Evolutionary conservation across 2,888 invertebrate species (phyloP).

Genomic region (Leptinotarsa haldemani): DNA sequence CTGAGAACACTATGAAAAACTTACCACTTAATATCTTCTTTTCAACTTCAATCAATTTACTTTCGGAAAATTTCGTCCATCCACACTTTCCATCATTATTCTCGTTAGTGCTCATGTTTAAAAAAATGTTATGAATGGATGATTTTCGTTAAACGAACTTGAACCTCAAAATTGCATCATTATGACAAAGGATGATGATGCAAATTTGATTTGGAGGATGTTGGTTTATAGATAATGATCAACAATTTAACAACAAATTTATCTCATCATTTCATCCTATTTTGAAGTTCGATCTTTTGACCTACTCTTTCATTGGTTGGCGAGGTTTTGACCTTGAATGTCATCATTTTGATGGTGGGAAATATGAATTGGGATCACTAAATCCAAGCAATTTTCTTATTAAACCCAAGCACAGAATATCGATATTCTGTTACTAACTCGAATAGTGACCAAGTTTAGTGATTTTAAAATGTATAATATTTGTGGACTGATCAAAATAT

Average conservation of each 20-base stretch:
- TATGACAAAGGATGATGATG: not conserved
- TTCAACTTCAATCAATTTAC: constrained; percentile 81
- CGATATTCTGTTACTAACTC: too few species aligned
- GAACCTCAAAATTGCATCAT: not conserved
- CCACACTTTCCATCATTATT: constrained; percentile 16
- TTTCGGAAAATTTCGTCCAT: constrained; percentile 84
- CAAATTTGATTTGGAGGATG: not conserved
- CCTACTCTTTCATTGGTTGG: not conserved
- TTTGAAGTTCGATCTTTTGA: constrained; percentile 2
- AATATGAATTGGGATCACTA: too few species aligned
- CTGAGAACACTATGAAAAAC: constrained; percentile 54
- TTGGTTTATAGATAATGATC: not conserved
- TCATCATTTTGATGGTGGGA: too few species aligned
- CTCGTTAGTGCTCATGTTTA: not conserved
- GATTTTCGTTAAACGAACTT: not conserved
- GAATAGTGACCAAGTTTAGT: too few species aligned
- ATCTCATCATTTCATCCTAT: constrained; percentile 1
- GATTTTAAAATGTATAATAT: too few species aligned
- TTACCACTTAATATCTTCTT: constrained; percentile 85
- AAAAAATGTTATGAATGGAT: not conserved
- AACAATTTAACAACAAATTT: constrained; percentile 1
- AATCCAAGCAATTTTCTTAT: too few species aligned
- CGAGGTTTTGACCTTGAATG: not conserved
- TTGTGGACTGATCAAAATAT: too few species aligned
- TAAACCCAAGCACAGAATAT: too few species aligned